Percentiles rank a stretch among this genome's conserved stretches.
These are phyloP conservation scores for Brachymystax lenok DNA, from an alignment of 2,797 vertebrate genomes.

Conservation along the genomic window DNA sequence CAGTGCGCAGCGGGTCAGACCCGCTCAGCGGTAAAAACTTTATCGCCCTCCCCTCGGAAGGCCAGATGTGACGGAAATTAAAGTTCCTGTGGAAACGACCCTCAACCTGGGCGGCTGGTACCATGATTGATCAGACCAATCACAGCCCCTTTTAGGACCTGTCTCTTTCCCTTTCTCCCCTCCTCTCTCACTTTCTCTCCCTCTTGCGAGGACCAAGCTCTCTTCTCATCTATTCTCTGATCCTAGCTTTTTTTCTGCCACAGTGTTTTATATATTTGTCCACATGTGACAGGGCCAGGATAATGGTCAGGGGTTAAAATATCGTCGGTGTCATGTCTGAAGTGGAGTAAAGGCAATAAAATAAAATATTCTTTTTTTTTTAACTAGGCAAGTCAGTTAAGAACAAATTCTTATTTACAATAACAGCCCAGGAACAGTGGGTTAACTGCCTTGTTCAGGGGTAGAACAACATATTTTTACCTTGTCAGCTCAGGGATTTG, in stretches of 20 bases:
- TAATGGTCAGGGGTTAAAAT: slow-evolving; percentile 46
- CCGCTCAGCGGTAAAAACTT: slow-evolving; percentile 51
- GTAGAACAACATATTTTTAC: no score
- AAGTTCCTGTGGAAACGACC: slow-evolving; percentile 46
- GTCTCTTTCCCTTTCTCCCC: slow-evolving; percentile 36
- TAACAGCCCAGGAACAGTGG: no score
- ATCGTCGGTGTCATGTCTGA: slow-evolving; percentile 45
- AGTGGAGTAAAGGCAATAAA: slow-evolving; percentile 66
- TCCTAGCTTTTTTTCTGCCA: not conserved
- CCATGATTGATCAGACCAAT: slow-evolving; percentile 62
- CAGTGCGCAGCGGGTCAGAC: slow-evolving; percentile 39
- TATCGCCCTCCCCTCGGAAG: slow-evolving; percentile 45
- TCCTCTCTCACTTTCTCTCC: slow-evolving; percentile 20
- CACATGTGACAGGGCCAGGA: slow-evolving; percentile 40
- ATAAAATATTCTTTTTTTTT: slow-evolving; percentile 9
- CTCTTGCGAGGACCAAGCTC: not conserved
- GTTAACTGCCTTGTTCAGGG: no score
- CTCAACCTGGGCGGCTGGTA: slow-evolving; percentile 38
- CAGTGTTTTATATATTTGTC: slow-evolving; percentile 21
- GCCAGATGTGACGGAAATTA: slow-evolving; percentile 61
- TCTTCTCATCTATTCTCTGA: slow-evolving; percentile 4
- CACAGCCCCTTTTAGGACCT: slow-evolving; percentile 39
- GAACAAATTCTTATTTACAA: no score
- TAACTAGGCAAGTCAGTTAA: no score
- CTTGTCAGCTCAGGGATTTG: no score